Base-by-base conservation (phyloP, 1,140 invertebrate genomes). In the Stenopsyche tienmushanensis region DNA sequence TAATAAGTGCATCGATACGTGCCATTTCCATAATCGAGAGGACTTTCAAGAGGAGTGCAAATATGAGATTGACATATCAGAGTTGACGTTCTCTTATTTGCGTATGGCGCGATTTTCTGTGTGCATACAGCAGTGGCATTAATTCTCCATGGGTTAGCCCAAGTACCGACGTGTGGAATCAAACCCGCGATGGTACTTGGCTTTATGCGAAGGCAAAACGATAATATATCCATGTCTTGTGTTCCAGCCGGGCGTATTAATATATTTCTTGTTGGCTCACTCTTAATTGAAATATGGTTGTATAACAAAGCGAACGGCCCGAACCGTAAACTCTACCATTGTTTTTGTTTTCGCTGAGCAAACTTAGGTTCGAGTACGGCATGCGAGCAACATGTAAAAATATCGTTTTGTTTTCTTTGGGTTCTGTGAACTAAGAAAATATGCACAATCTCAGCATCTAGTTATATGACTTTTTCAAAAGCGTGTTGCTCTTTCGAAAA, bases 341-440 rank as follows among this genome's bases (percentile, higher is more conserved):
- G 29, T 34, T 34, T 34, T 34, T 34, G 29, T 34, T 34, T 34
- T 34, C 29, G 5, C 29, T 7, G 13, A 13, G 29, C 29, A 34
- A 34, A 34, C 29, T 34, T n/a, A 39, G 7, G 34, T 39, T 39
- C 41, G 49, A 25, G 49, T 21, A 9, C 9, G 49, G 13, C 26
- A 13, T n/a, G 20, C 21, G 49, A 52, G 24, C 24, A 52, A 52
- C 41, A 13, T 52, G 26, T 24, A 24, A 52, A 52, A 52, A 52
- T 24, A 52, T 3, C 49, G 49, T 24, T n/a, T n/a, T n/a, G n/a
- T n/a, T n/a, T n/a, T n/a, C n/a, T n/a, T n/a, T n/a, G n/a, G n/a
- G n/a, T n/a, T n/a, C n/a, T n/a, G n/a, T n/a, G n/a, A n/a, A n/a
- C n/a, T n/a, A n/a, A n/a, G n/a, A n/a, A n/a, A n/a, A n/a, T n/a